Evolutionary conservation across 2,797 vertebrate species (phyloP), one percentile per base, ranked within the genome.

Genomic region (Enteromius afrohamiltoni): DNA sequence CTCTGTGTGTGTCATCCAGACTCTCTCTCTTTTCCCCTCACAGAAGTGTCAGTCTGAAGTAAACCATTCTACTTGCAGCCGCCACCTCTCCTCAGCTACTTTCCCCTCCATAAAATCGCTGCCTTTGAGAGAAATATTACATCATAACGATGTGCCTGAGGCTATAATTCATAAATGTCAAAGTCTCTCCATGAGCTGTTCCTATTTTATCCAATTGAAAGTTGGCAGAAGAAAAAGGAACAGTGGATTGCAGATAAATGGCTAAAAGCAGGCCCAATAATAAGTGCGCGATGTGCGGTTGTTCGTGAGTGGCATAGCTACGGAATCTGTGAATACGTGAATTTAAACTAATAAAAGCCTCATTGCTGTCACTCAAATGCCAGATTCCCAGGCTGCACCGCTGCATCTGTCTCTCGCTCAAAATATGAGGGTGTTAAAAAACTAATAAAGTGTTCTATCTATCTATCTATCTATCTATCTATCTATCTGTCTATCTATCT

Each of bases 121-220:
- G 80, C 86, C 85, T 90, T 76, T 79, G 65, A 87, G 74, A 83
- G 53, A 87, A 85, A 88, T 83, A 80, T 86, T 88, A 79, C 86
- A 84, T 88, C 70, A 89, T 85, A 89, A 86, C 76, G 40, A 51
- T 53, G 14, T 62, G 74, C 73, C 85, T 79, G 79, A 83, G 80
- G 86, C 86, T 83, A 84, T 86, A 85, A 84, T 88, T 90, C 84
- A 83, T 89, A 85, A 87, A 87, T 89, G 88, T 79, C 83, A 76
- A 78, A 74, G 75, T 86, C 77, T 83, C 4, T 67, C 86, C 69
- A 34, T 87, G 84, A 89, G 80, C 77, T 68, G 73, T 87, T 88
- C 84, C 79, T 74, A 80, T 86, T 87, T 88, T 53, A 87, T 90
- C 89, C 70, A 82, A 85, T 86, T 79, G 49, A 80, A 65, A 88